A percentile compares a stretch with the other conserved stretches of the same genome.
Conservation (phyloP, 1,140 invertebrate species). For the Drosophila kohkoa region DNA sequence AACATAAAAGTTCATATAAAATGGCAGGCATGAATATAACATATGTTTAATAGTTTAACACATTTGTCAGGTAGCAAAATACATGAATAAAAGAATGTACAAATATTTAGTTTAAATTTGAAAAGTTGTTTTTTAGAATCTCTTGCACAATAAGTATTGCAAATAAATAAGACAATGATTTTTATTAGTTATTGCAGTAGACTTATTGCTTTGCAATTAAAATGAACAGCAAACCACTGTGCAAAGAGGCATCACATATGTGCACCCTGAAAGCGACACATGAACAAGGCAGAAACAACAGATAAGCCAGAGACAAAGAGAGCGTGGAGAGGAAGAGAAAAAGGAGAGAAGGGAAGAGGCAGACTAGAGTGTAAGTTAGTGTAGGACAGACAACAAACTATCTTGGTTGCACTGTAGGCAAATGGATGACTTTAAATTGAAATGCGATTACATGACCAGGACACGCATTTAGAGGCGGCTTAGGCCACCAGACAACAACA, state of each 20-base stretch:
- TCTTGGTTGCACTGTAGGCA: slow-evolving; percentile 19
- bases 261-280: slow-evolving; percentile 33
- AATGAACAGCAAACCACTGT: slow-evolving; percentile 7
- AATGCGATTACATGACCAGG: slow-evolving; percentile 82
- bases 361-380: not conserved
- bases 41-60: too few species aligned
- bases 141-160: not conserved
- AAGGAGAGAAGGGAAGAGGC: not conserved
- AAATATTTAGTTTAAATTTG: too few species aligned
- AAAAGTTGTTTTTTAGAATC: not conserved
- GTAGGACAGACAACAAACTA: not conserved
- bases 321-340: not conserved
- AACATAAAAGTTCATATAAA: too few species aligned
- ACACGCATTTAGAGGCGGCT: slow-evolving; percentile 75
- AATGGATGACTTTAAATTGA: slow-evolving; percentile 81
- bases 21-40: too few species aligned
- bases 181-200: too few species aligned
- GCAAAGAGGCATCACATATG: slow-evolving; percentile 29
- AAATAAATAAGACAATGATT: too few species aligned
- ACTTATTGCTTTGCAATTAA: not conserved
- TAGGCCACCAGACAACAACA: slow-evolving; percentile 48
- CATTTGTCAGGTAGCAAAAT: too few species aligned
- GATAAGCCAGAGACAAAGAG: slow-evolving; percentile 26
- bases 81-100: too few species aligned
- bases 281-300: slow-evolving; percentile 21